Percentiles rank a stretch among this genome's conserved stretches.
These are phyloP conservation scores for Hexactinellida sp. DNA, from an alignment of 37 sponge, comb jelly and placozoan species.

Conservation along the genomic window DNA sequence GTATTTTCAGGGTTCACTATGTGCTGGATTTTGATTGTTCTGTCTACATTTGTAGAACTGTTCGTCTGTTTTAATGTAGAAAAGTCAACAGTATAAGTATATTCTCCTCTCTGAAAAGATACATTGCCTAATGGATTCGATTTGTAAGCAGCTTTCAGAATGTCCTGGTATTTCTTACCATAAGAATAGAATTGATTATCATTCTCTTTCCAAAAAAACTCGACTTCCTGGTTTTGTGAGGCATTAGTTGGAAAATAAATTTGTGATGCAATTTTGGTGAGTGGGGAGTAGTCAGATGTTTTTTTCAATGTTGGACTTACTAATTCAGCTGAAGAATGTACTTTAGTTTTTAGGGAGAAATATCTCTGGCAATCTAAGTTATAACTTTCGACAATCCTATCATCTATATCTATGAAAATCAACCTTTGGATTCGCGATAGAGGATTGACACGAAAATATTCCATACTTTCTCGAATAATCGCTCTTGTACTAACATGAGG, in stretches of 20 bases:
- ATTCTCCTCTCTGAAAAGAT: neutral
- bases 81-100: conserved; percentile 32
- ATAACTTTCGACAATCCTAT: neutral
- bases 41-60: neutral
- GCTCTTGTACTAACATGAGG: conserved; percentile 31
- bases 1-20: neutral
- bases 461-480: neutral
- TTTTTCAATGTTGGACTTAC: neutral
- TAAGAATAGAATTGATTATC: neutral
- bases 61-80: conserved; percentile 48
- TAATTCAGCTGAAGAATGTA: neutral
- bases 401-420: neutral
- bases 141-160: neutral
- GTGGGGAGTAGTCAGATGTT: neutral
- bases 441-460: neutral
- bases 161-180: neutral
- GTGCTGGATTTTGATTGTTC: neutral
- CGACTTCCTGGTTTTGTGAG: neutral
- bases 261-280: neutral
- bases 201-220: neutral
- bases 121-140: conserved; percentile 13
- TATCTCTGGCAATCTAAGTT: neutral
- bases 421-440: neutral
- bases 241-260: neutral
- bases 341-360: neutral